Base-by-base conservation (phyloP, 2,113 vertebrate genomes). In the Addax nasomaculatus region DNA sequence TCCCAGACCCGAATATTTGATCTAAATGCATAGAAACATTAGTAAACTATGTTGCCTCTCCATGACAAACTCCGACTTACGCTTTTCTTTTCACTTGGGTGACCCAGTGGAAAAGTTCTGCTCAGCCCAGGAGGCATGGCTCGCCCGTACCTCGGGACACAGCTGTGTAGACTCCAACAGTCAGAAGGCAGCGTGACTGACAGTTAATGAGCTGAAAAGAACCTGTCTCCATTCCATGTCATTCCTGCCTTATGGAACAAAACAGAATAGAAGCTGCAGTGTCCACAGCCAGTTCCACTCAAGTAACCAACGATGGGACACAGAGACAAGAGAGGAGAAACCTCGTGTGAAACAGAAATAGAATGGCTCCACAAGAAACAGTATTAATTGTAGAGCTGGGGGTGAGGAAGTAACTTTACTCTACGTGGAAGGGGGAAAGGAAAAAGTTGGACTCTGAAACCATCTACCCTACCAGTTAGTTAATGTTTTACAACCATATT, bases 401-500 rank as follows among this genome's bases (percentile, higher is more conserved):
- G 55, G 81, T 13, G 30, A 95, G 95, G 85, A 96, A 91, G 53
- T 55, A 36, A 30, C 49, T 87, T 85, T 73, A 89, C 39, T 93
- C 57, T 16, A 25, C 8, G 3, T 17, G 43, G 55, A 70, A 16
- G 2, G 13, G 64, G 45, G 29, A 14, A n/a, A 85, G 43, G 58
- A 21, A 73, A 94, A 53, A 55, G 3, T 2, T 80, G 87, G 87
- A 96, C 87, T 92, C 95, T 81, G 89, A 89, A 95, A 92, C 89
- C 47, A 55, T 45, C 17, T 53, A 0, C n/a, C 55, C 86, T 53
- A 49, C 58, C 0, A 2, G n/a, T 33, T 29, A 85, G 96, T 98
- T 98, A 97, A 98, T 97, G 87, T 97, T 97, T 97, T 14, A 97
- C 90, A 76, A 15, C 2, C 0, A 5, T 51, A 33, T 13, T 23